Evolutionary conservation across 2,888 invertebrate species (phyloP).

Genomic region (Ditylenchus weischeri): DNA sequence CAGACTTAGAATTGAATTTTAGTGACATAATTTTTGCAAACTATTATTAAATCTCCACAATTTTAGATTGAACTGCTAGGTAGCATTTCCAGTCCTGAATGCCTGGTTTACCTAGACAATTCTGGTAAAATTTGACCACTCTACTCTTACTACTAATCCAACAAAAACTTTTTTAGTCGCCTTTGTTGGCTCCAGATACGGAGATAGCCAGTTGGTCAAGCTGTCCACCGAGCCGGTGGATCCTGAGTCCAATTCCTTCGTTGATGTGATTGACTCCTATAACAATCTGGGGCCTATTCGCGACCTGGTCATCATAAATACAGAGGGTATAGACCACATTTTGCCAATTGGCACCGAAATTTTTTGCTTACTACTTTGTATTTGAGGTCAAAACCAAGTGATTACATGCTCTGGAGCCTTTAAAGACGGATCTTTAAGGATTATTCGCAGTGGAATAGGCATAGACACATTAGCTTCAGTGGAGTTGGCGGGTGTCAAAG

Average conservation of each 20-base stretch:
- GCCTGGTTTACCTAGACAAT: conserved; percentile 94
- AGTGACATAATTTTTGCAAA: too few species aligned
- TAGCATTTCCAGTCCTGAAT: conserved; percentile 77
- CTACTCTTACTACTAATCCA: not conserved
- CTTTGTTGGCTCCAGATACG: conserved; percentile 85
- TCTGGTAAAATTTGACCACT: conserved; percentile 63
- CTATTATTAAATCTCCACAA: too few species aligned
- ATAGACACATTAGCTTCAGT: conserved; percentile 84
- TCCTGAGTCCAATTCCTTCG: conserved; percentile 52
- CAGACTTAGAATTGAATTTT: not conserved
- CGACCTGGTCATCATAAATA: conserved; percentile 52
- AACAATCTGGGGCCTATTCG: conserved; percentile 95
- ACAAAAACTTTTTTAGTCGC: conserved; percentile 67
- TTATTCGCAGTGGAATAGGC: conserved; percentile 96
- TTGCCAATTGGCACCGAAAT: not conserved
- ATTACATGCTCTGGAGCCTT: conserved; percentile 95
- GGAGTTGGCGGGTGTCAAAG: conserved; percentile 64
- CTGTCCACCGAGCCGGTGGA: conserved; percentile 48
- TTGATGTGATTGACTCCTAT: conserved; percentile 86
- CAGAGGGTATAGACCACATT: conserved; percentile 66
- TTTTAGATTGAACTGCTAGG: conserved; percentile 55
- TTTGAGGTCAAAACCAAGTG: conserved; percentile 88
- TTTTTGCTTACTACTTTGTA: conserved; percentile 43
- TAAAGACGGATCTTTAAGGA: conserved; percentile 88
- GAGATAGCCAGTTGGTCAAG: conserved; percentile 86